Percentiles rank a stretch among this genome's conserved stretches.
These are phyloP conservation scores for Rhinolophus ferrumequinum DNA, from an alignment of 2,113 vertebrate species.

Conservation along the genomic window DNA sequence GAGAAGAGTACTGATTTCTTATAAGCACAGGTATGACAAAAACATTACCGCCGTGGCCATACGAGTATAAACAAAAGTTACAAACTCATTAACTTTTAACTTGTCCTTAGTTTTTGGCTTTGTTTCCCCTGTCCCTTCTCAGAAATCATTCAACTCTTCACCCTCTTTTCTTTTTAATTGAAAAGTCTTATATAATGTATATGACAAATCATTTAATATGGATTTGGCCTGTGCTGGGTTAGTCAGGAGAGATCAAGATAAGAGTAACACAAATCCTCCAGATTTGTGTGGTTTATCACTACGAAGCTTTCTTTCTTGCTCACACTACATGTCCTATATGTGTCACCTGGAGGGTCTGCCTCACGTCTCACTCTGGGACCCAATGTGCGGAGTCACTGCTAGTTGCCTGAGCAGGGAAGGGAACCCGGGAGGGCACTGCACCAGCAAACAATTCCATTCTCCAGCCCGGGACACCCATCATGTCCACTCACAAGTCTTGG, in stretches of 20 bases:
- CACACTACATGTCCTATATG: background rate
- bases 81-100: background rate
- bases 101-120: background rate
- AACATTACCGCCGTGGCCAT: background rate
- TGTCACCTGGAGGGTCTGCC: background rate
- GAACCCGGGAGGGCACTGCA: rapidly evolving
- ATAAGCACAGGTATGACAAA: background rate
- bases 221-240: background rate
- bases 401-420: background rate
- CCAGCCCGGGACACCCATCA: background rate
- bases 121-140: background rate
- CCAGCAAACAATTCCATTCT: background rate
- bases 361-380: background rate
- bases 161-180: background rate
- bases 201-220: background rate
- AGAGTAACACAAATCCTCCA: background rate
- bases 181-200: background rate
- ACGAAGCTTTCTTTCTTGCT: background rate
- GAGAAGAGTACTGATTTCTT: background rate
- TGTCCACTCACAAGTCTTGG: background rate
- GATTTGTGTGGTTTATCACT: background rate
- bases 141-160: background rate
- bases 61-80: background rate
- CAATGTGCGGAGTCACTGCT: background rate
- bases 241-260: background rate